These are phyloP conservation scores for Aelia acuminata DNA, from an alignment of 2,888 invertebrate genomes.

Conservation along the genomic window DNA sequence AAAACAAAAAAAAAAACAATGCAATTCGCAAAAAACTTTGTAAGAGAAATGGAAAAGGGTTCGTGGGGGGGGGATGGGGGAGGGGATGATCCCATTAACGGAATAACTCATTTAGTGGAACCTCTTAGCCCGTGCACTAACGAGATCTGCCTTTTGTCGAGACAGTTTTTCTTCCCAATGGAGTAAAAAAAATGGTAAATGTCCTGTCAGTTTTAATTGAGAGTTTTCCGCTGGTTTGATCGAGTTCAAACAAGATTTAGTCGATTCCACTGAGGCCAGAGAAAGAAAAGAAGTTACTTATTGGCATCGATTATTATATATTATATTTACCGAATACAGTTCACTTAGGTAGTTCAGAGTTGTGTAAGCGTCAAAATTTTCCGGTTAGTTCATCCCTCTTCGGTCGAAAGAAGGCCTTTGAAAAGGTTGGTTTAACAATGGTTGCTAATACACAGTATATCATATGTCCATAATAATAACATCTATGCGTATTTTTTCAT, in stretches of 20 bases:
- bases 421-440: too few species aligned
- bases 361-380: too few species aligned
- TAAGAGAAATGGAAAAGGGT: conserved; percentile 2
- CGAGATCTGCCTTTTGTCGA: neutral
- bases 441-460: too few species aligned
- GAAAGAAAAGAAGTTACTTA: too few species aligned
- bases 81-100: conserved; percentile 1
- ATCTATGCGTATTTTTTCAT: too few species aligned
- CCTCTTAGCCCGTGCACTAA: neutral
- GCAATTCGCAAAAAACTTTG: neutral
- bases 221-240: neutral
- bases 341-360: too few species aligned
- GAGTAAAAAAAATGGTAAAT: neutral
- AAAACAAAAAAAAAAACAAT: neutral
- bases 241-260: neutral
- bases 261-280: neutral
- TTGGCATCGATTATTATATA: too few species aligned
- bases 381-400: too few species aligned
- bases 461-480: too few species aligned
- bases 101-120: neutral
- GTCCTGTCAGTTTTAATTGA: neutral
- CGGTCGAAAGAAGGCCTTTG: too few species aligned
- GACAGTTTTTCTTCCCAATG: neutral
- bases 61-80: neutral
- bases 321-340: too few species aligned